Evolutionary conservation across 2,797 vertebrate genomes (phyloP).

Genomic region (Pempheris klunzingeri): DNA sequence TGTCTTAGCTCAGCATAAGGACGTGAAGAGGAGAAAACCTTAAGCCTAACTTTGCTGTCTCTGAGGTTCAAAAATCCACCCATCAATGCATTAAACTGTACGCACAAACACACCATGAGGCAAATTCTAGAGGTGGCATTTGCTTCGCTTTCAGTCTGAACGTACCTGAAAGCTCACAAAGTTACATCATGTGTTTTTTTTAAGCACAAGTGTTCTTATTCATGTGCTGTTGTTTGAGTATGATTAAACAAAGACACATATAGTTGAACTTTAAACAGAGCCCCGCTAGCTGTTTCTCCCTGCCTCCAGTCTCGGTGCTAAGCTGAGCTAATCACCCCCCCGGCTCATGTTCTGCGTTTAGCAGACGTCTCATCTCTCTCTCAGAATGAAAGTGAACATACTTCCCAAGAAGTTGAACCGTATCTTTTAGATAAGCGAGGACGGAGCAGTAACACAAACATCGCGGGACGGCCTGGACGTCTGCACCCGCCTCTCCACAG

Average conservation of each 20-base stretch:
- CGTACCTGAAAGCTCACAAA: too few relatives aligned
- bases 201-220: too few relatives aligned
- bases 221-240: too few relatives aligned
- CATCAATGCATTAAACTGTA: too few relatives aligned
- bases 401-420: background rate
- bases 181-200: too few relatives aligned
- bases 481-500: background rate
- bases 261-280: background rate
- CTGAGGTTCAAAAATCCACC: too few relatives aligned
- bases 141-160: too few relatives aligned
- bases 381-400: background rate
- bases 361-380: background rate
- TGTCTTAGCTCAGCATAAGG: too few relatives aligned
- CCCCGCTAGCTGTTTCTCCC: background rate
- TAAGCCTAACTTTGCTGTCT: too few relatives aligned
- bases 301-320: background rate
- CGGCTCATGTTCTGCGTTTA: background rate
- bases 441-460: background rate
- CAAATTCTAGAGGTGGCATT: too few relatives aligned
- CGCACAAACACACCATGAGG: too few relatives aligned
- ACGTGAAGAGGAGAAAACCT: too few relatives aligned
- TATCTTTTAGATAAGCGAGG: background rate
- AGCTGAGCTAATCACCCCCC: conserved; percentile 2
- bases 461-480: background rate
- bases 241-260: background rate